Base-by-base conservation (phyloP, 1,140 invertebrate genomes). In the Brachionus rubens region DNA sequence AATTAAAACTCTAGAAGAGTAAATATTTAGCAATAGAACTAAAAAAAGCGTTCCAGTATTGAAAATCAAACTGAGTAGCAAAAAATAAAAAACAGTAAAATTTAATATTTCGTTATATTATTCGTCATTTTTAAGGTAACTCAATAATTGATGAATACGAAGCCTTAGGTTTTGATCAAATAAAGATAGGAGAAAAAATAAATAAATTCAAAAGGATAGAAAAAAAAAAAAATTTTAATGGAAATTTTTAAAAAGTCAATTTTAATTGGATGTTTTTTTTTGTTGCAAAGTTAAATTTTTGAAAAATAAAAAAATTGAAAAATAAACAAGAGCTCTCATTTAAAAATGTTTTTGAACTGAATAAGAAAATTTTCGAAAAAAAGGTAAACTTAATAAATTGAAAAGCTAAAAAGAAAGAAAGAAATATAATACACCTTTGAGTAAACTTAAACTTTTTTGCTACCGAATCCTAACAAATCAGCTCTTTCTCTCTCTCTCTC, bases 341-440 rank as follows among this genome's bases (percentile, higher is more conserved):
- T n/a, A n/a, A 9, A 36, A 59, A 59, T 59, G 54, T 59, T 59
- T 36, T 59, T 36, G 54, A 59, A 36, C 36, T 59, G n/a, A 36
- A 33, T 56, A 28, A n/a, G 26, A 36, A n/a, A 36, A 24, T 33
- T 28, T 28, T 4, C 26, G 30, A 56, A 26, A 30, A 30, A 56
- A 56, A 28, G 52, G 52, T n/a, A 56, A 56, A 36, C 33, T 36
- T 36, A 36, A 36, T 36, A 36, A 36, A 36, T 36, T 36, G 33
- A 36, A 56, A 59, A 33, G 9, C 16, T 16, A 33, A 59, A 59
- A 59, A 28, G 36, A 59, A 59, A 36, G 19, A 59, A 21, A 59
- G 54, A 59, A 59, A 59, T 36, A 59, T 59, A 59, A 59, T 59
- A 59, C 54, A 59, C 54, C 54, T 59, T 59, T 59, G 54, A 59